A percentile compares a stretch with the other conserved stretches of the same genome.
Conservation (phyloP, 64 coral and sea anemone genomes). For the Anthopleura sola region DNA sequence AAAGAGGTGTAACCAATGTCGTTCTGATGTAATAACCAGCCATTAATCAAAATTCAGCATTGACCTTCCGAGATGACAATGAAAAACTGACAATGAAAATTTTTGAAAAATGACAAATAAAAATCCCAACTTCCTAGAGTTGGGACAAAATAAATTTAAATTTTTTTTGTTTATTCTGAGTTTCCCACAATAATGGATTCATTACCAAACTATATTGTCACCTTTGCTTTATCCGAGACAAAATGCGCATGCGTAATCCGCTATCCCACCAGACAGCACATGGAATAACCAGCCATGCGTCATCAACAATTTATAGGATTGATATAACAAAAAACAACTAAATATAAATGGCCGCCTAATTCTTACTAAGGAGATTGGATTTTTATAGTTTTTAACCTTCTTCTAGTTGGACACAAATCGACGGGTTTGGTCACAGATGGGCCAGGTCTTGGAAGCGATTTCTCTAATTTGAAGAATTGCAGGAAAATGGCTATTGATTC, state of each 20-base stretch:
- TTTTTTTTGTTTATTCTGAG: too few relatives aligned
- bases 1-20: too few relatives aligned
- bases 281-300: neutral
- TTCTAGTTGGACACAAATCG: neutral
- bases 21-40: too few relatives aligned
- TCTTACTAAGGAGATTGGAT: neutral
- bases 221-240: neutral
- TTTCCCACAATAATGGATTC: too few relatives aligned
- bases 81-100: too few relatives aligned
- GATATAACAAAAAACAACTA: neutral
- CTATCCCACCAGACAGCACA: neutral
- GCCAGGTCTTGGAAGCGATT: neutral
- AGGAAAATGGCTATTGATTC: neutral
- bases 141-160: too few relatives aligned
- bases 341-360: conserved; percentile 1
- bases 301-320: conserved; percentile 27
- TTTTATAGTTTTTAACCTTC: neutral
- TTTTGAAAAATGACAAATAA: too few relatives aligned
- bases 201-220: too few relatives aligned
- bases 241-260: neutral
- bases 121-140: too few relatives aligned
- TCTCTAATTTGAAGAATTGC: neutral
- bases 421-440: neutral
- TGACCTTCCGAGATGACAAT: too few relatives aligned
- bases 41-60: too few relatives aligned